Base-by-base conservation (phyloP, 2,888 invertebrate genomes). In the Neoscelio sp. region DNA sequence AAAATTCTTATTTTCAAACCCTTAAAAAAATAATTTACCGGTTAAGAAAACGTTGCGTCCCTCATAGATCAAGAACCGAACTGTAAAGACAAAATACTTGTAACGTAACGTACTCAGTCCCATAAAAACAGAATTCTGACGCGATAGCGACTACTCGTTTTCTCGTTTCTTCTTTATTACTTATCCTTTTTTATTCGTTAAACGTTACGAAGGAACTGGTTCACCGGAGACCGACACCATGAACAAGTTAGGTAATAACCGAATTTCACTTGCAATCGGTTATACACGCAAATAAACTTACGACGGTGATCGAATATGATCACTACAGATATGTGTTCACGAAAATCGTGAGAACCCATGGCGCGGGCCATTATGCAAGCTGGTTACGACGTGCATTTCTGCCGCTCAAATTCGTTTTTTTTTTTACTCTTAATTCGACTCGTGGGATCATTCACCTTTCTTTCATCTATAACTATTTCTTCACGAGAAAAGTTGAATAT, bases 241-340 rank as follows among this genome's bases (percentile, higher is more conserved):
- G 75, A 54, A 75, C 75, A 62, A 65, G 75, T 79, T 79, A 75
- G 70, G 79, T 75, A 79, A 79, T 79, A 71, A 52, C 80, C 76
- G 76, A 80, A 80, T 80, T 80, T 80, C 80, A 76, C 80, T 80
- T 76, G 68, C 74, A 68, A 52, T 78, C 64, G 68, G 65, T 65
- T 70, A 48, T 75, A 70, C 78, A 79, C 79, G 71, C 71, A 79
- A 71, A 75, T 75, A 75, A 75, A 75, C 67, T 67, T 56, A 44
- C 60, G 52, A 60, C 62, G 56, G 44, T 70, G 71, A 75, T 75
- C 75, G 68, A 80, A 80, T 80, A 68, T 80, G 73, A 76, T 76
- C 67, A 50, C 64, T 58, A 46, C 65, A 38, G 23, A 74, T 74
- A 68, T 68, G 73, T 62, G 64, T 78, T 73, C 78, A 56, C 76